phyloP scores from a whole-genome alignment of 2,113 vertebrate genomes.

The Hippocampus comes region DNA sequence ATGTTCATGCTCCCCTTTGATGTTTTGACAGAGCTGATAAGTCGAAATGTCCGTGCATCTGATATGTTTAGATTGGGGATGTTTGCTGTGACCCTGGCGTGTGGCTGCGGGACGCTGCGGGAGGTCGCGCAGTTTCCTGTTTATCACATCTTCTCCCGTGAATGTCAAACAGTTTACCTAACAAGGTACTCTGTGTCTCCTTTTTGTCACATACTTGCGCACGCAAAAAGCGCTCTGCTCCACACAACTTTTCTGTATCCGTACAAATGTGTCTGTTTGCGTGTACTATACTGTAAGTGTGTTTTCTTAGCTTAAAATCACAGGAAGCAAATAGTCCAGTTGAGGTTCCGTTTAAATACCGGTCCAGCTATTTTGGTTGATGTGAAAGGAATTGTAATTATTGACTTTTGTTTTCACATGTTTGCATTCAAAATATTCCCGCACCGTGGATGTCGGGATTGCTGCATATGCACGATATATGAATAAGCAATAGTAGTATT shows the following conservation, averaged over 20 bases:
- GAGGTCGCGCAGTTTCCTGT: constrained; percentile 66
- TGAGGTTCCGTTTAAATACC: constrained; percentile 33
- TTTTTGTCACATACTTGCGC: constrained; percentile 29
- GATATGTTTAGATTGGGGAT: constrained; percentile 63
- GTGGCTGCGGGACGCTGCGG: constrained; percentile 59
- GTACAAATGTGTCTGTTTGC: background rate
- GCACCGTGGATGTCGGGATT: background rate
- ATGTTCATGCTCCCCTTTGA: constrained; percentile 41
- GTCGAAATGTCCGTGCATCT: constrained; percentile 56
- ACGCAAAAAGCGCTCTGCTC: constrained; percentile 3
- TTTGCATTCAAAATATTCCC: background rate
- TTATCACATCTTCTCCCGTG: constrained; percentile 64
- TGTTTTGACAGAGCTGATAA: constrained; percentile 59
- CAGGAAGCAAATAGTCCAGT: constrained; percentile 30
- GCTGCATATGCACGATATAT: background rate
- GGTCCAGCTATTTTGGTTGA: background rate
- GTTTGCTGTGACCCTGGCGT: constrained; percentile 63
- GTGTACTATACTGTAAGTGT: background rate
- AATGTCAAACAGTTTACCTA: constrained; percentile 74
- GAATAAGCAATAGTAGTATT: background rate
- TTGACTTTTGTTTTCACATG: background rate
- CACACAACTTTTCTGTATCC: constrained; percentile 8
- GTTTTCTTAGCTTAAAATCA: background rate
- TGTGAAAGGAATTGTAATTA: background rate
- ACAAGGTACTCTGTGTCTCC: constrained; percentile 62